Conservation (phyloP, 2,888 invertebrate species). For the Nemotelus nigrinus region DNA sequence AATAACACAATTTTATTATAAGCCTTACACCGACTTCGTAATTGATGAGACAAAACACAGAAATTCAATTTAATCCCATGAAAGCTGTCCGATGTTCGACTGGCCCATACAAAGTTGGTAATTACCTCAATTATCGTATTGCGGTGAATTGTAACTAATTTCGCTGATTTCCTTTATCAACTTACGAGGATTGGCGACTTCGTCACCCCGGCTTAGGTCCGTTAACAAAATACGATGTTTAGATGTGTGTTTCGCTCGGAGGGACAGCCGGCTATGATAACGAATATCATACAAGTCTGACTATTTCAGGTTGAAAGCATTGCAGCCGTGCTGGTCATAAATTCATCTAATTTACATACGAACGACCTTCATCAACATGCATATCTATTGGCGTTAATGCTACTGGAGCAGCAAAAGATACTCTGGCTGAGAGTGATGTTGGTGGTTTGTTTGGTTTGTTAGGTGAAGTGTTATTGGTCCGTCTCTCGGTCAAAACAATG, state of each 20-base stretch:
- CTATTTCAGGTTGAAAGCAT: too few species aligned
- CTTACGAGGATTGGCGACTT: neutral
- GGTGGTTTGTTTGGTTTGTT: neutral
- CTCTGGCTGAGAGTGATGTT: neutral
- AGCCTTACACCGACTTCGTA: neutral
- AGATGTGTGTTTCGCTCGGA: too few species aligned
- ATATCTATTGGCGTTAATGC: neutral
- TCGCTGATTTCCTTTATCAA: slow-evolving; percentile 11
- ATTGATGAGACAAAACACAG: slow-evolving; percentile 15
- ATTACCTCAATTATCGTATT: slow-evolving; percentile 7
- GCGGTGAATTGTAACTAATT: slow-evolving; percentile 19
- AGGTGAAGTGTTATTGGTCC: neutral
- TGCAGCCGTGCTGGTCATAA: neutral
- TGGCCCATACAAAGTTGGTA: neutral
- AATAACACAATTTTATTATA: neutral
- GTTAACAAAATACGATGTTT: too few species aligned
- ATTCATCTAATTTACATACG: slow-evolving; percentile 8
- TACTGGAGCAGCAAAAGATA: neutral
- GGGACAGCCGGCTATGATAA: too few species aligned
- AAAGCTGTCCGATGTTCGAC: neutral
- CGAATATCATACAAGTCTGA: too few species aligned
- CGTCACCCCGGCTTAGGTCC: too few species aligned
- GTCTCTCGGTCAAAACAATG: neutral
- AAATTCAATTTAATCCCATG: slow-evolving; percentile 11
- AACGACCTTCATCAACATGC: neutral